Evolutionary conservation across 1,140 invertebrate species (phyloP), one percentile per base, ranked within the genome.

Genomic region (Papilio machaon): DNA sequence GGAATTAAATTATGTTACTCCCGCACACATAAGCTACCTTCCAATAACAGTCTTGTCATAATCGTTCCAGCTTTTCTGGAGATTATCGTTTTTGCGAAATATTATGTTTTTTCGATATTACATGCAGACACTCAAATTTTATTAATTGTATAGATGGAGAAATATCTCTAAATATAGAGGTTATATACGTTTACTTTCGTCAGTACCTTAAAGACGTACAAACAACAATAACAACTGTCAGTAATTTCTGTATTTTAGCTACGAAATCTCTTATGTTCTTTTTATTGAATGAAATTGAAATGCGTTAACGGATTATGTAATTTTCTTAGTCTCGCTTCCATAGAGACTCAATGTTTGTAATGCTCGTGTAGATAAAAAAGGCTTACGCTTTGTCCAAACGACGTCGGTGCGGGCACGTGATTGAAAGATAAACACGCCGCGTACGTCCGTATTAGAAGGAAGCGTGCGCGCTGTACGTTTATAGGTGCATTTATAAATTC

Each of bases 401-500:
- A 58, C 82, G 77, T 81, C 80, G 75, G 73, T 73, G 43, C 38
- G 78, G 77, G 73, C 83, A 82, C 81, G 82, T 82, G 83, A 84
- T 82, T 54, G 73, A 78, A 54, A 60, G 79, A 78, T 82, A 82
- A 80, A 52, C 74, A 64, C 82, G 73, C 23, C 60, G 49, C 74
- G 60, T 82, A 82, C 79, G 79, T 80, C 77, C 78, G 52, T 84
- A 82, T 82, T 70, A 80, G 74, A 74, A 38, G 77, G 73, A 80
- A 77, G 54, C 77, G 54, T 80, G 80, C 78, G 81, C 84, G 80
- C 43, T 73, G 67, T 81, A 76, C 82, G 49, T 83, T 83, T 70
- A 83, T 82, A 73, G 86, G 83, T 90, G 89, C 87, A 89, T 87
- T 89, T 89, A 88, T 89, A 89, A 85, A 83, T 84, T 82, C 73